phyloP scores from a whole-genome alignment of 2,888 invertebrate genomes.

The Campoplex capitator region DNA sequence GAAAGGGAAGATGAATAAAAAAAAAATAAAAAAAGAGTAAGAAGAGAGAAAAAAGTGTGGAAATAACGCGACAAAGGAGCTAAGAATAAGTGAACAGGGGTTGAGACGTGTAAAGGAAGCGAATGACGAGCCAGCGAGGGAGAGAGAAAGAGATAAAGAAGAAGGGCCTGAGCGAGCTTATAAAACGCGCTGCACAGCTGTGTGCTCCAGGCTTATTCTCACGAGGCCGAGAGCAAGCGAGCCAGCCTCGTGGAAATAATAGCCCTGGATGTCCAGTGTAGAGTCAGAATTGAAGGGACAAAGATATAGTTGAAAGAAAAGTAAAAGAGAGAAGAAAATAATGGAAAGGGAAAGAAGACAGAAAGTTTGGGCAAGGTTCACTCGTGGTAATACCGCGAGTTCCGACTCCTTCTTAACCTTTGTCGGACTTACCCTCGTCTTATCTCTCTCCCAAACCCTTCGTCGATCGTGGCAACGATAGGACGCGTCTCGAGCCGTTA shows the following conservation, averaged over 20 bases:
- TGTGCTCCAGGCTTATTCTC: conserved; percentile 69
- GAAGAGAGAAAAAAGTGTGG: conserved; percentile 27
- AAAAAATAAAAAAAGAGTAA: neutral
- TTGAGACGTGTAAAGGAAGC: conserved; percentile 34
- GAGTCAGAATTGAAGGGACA: conserved; percentile 38
- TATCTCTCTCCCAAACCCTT: conserved; percentile 59
- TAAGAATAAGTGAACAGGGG: conserved; percentile 39
- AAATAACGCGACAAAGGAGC: conserved; percentile 51
- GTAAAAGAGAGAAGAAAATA: conserved; percentile 21
- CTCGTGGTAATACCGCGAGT: conserved; percentile 48
- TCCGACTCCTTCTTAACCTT: conserved; percentile 69
- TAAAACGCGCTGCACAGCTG: conserved; percentile 70
- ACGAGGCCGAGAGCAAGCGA: conserved; percentile 63
- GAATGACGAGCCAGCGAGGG: conserved; percentile 20
- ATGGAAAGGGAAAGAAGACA: conserved; percentile 1
- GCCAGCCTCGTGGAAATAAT: conserved; percentile 69
- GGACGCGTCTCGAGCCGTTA: conserved; percentile 59
- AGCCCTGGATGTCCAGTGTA: conserved; percentile 49
- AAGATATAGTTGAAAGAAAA: conserved; percentile 8
- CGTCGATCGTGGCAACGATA: conserved; percentile 67
- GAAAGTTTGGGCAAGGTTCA: conserved; percentile 53
- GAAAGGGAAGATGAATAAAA: conserved; percentile 1
- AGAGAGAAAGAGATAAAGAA: conserved; percentile 46
- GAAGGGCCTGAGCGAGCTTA: conserved; percentile 68
- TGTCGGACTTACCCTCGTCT: conserved; percentile 60